Evolutionary conservation across 2,888 invertebrate species (phyloP).

Genomic region (Vesta saturnalis): DNA sequence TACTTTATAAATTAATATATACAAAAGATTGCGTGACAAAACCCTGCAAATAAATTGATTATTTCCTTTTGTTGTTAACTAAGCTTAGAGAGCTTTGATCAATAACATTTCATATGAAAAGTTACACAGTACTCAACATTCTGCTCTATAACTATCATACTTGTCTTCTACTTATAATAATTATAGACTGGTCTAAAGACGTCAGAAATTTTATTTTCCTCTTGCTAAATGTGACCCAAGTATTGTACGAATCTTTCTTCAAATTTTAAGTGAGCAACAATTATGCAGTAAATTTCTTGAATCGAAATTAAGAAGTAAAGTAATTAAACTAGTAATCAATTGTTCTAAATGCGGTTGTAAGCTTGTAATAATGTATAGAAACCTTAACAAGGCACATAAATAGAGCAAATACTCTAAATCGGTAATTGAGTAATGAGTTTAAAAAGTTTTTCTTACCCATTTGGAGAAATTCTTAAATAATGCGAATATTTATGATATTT

Average conservation of each 20-base stretch:
- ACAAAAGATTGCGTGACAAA: background rate
- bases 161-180: too few species aligned
- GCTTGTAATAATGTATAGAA: too few species aligned
- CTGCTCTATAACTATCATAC: background rate
- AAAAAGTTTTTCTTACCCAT: background rate
- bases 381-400: background rate
- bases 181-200: too few species aligned
- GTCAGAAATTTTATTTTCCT: too few species aligned
- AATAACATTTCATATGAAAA: conserved; percentile 2
- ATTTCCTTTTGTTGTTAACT: conserved; percentile 6
- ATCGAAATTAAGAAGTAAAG: too few species aligned
- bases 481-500: background rate
- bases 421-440: background rate
- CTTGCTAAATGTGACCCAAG: too few species aligned
- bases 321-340: too few species aligned
- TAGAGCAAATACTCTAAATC: background rate
- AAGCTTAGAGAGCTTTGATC: conserved; percentile 6
- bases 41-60: conserved; percentile 11
- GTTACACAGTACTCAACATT: background rate
- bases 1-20: background rate
- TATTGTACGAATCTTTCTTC: too few species aligned
- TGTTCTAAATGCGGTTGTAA: too few species aligned
- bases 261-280: too few species aligned
- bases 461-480: background rate
- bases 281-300: too few species aligned